Evolutionary conservation across 92 coral and sea anemone genomes (phyloP).

Genomic region (Epizoanthus rinbou): DNA sequence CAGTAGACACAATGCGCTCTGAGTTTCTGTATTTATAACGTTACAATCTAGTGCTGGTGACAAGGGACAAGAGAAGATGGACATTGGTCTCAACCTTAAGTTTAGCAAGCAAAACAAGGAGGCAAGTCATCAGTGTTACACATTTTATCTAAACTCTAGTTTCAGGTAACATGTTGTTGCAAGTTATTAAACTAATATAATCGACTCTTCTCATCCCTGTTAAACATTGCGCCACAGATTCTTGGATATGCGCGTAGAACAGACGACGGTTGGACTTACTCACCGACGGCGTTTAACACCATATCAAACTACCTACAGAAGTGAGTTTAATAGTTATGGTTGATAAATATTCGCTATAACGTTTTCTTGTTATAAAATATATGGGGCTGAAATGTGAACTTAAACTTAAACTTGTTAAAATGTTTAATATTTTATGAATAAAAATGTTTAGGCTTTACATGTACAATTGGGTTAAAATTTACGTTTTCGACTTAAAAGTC

Average conservation of each 20-base stretch:
- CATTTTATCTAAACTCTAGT: not conserved
- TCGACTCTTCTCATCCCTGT: not conserved
- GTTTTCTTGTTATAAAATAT: not conserved
- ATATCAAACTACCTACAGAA: constrained; percentile 73
- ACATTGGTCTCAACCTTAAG: constrained; percentile 92
- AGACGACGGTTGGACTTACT: constrained; percentile 81
- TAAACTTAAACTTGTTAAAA: too few relatives aligned
- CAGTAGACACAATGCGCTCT: not conserved
- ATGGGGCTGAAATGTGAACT: too few relatives aligned
- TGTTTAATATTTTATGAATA: too few relatives aligned
- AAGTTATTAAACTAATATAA: not conserved
- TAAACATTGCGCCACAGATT: constrained; percentile 55
- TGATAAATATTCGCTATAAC: not conserved
- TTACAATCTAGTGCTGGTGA: constrained; percentile 54
- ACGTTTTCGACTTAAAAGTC: too few relatives aligned
- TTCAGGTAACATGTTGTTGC: not conserved
- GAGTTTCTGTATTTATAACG: not conserved
- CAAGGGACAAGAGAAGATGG: constrained; percentile 66
- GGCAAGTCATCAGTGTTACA: constrained; percentile 44
- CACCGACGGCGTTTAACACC: constrained; percentile 76
- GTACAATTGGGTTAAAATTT: too few relatives aligned
- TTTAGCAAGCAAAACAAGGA: constrained; percentile 93
- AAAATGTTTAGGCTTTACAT: too few relatives aligned
- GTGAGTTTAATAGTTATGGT: constrained; percentile 44
- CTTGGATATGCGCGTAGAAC: constrained; percentile 86